Conservation (phyloP, 2,113 vertebrate species). For the Leuciscus idus region DNA sequence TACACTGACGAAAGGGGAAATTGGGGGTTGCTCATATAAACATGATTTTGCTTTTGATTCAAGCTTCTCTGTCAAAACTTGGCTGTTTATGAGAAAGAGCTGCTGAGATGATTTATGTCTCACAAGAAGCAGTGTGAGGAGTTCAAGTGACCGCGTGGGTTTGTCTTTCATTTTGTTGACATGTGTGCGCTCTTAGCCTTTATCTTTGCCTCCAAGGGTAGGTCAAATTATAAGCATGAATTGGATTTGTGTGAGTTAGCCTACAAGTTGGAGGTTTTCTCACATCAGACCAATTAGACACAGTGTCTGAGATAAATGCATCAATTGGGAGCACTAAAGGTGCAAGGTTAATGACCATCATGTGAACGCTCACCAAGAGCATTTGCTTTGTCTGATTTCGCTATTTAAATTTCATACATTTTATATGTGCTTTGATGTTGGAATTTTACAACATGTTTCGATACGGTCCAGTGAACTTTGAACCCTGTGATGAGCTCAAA, state of each 20-base stretch:
- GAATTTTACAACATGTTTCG: slow-evolving; percentile 1
- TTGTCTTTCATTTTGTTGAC: slow-evolving; percentile 4
- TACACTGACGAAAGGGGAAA: slow-evolving; percentile 23
- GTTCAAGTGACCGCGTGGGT: slow-evolving; percentile 19
- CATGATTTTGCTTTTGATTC: slow-evolving; percentile 5
- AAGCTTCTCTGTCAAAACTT: neutral
- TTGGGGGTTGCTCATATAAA: slow-evolving; percentile 4
- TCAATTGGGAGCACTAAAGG: neutral
- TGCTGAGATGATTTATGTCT: slow-evolving; percentile 19
- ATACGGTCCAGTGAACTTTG: slow-evolving; percentile 15
- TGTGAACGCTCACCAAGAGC: slow-evolving; percentile 9
- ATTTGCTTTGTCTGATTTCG: neutral
- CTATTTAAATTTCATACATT: neutral
- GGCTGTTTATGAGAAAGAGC: neutral
- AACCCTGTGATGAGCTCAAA: slow-evolving; percentile 28
- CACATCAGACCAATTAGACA: slow-evolving; percentile 38
- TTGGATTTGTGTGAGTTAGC: slow-evolving; percentile 44
- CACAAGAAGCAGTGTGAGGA: neutral
- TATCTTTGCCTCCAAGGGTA: slow-evolving; percentile 26
- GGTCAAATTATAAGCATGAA: slow-evolving; percentile 27
- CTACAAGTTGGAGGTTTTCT: slow-evolving; percentile 24
- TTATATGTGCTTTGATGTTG: neutral
- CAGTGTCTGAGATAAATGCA: slow-evolving; percentile 24
- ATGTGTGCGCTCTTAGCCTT: neutral
- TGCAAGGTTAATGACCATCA: slow-evolving; percentile 29